Base-by-base conservation (phyloP, 2,113 vertebrate genomes). In the Sinocyclocheilus anophthalmus region DNA sequence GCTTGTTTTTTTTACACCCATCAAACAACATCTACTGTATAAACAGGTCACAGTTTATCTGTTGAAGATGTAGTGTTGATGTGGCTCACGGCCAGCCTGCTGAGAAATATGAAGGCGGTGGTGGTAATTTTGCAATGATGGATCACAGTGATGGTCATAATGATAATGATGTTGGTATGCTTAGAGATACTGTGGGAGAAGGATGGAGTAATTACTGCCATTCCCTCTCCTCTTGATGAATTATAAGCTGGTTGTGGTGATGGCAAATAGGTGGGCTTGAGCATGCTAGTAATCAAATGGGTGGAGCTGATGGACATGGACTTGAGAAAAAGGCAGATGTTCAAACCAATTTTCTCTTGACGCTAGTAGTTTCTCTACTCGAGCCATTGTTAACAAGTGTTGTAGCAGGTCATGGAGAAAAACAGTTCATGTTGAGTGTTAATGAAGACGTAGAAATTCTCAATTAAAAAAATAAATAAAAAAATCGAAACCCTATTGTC, bases 161-260 rank as follows among this genome's bases (percentile, higher is more conserved):
- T 65, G 37, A 65, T 65, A 26, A 65, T 55, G 26, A 4, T 65
- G 57, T 81, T 65, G n/a, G 59, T 26, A 30, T 81, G 79, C 45
- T 81, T 26, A 48, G 14, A 81, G 59, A 67, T 16, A 12, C 39
- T 81, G 48, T 67, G 76, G 83, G 73, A 73, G 63, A 59, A 42
- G 65, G 16, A 72, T 24, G 45, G 84, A 76, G 65, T 88, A 88
- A 84, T 88, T 84, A 86, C 59, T 61, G 81, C 26, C 67, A 30
- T 42, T 57, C 69, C 33, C 33, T 26, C 16, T 69, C 33, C 53
- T 50, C 65, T 72, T 84, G 67, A 81, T 30, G 33, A 48, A 9
- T 57, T 75, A 42, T 69, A 22, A 77, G 81, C 84, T 88, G 87
- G 87, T 84, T 86, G 80, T 86, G 57, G 69, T 65, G 80, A 88